These are phyloP conservation scores for Melanocharis versteri DNA, from an alignment of 2,113 vertebrate genomes.

Conservation along the genomic window DNA sequence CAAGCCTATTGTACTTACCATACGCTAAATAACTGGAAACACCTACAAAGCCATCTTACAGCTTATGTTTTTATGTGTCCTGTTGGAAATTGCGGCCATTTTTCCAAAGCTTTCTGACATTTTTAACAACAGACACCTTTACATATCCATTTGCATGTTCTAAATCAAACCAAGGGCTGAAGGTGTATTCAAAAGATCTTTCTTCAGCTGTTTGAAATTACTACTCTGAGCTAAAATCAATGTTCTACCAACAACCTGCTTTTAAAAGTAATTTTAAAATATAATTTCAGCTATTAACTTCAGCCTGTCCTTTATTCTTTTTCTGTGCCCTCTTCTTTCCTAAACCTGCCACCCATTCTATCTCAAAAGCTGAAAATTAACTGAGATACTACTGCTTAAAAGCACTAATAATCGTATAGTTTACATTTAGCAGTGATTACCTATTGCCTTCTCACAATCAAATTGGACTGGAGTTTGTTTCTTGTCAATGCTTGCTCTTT, in stretches of 20 bases:
- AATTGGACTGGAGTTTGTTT: not conserved
- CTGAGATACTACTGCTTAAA: not conserved
- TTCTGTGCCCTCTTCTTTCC: not conserved
- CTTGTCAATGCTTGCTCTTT: not conserved
- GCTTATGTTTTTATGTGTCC: not conserved
- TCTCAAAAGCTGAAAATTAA: not conserved
- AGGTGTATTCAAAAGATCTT: not conserved
- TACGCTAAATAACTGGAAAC: not conserved
- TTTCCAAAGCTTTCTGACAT: not conserved
- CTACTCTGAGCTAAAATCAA: slow-evolving; percentile 18
- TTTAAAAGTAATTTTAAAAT: not conserved
- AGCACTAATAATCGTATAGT: not conserved
- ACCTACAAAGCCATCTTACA: not conserved
- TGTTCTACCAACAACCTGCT: not conserved
- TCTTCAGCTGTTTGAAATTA: slow-evolving; percentile 15
- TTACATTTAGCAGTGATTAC: not conserved
- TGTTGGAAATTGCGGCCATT: not conserved
- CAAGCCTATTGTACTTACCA: not conserved
- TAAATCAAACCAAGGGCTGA: not conserved
- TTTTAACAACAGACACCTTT: not conserved
- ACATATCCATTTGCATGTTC: slow-evolving; percentile 3
- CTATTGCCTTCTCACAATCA: not conserved
- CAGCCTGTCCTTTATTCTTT: not conserved
- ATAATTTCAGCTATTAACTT: not conserved
- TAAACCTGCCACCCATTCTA: not conserved